Evolutionary conservation across 2,888 invertebrate genomes (phyloP).

Genomic region (Ellobium chinense): DNA sequence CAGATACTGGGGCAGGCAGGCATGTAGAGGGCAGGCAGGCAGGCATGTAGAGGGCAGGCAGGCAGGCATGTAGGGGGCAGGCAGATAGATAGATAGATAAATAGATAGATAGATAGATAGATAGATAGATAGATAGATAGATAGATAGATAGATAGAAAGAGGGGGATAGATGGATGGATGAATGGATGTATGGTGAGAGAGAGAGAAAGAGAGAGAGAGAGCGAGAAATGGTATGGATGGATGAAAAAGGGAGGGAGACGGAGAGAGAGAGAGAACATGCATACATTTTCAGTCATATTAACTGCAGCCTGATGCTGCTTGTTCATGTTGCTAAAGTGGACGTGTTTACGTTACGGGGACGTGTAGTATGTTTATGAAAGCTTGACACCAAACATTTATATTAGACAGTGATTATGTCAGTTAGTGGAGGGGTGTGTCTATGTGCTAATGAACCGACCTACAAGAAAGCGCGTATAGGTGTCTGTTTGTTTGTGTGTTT

Average conservation of each 20-base stretch:
- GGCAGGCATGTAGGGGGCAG: not conserved
- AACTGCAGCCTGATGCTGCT: too few relatives aligned
- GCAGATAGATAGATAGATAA: not conserved
- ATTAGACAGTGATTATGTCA: too few relatives aligned
- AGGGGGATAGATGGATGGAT: not conserved
- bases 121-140: not conserved
- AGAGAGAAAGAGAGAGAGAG: not conserved
- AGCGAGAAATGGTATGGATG: not conserved
- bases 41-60: not conserved
- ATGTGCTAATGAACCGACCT: too few relatives aligned
- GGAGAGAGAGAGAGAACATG: conserved; percentile 15
- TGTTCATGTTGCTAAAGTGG: too few relatives aligned
- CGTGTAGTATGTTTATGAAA: too few relatives aligned
- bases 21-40: not conserved
- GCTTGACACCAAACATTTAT: too few relatives aligned
- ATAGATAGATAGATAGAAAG: not conserved
- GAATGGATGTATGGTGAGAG: not conserved
- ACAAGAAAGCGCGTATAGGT: too few relatives aligned
- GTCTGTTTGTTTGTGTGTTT: too few relatives aligned
- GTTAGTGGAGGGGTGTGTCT: too few relatives aligned
- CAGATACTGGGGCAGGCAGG: not conserved
- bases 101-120: conserved; percentile 2
- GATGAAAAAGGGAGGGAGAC: conserved; percentile 1
- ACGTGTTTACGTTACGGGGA: too few relatives aligned
- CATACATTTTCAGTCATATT: too few relatives aligned